Percentiles rank a stretch among this genome's conserved stretches.
Conservation (phyloP, 2,797 vertebrate species). For the Lagocephalus sceleratus region DNA sequence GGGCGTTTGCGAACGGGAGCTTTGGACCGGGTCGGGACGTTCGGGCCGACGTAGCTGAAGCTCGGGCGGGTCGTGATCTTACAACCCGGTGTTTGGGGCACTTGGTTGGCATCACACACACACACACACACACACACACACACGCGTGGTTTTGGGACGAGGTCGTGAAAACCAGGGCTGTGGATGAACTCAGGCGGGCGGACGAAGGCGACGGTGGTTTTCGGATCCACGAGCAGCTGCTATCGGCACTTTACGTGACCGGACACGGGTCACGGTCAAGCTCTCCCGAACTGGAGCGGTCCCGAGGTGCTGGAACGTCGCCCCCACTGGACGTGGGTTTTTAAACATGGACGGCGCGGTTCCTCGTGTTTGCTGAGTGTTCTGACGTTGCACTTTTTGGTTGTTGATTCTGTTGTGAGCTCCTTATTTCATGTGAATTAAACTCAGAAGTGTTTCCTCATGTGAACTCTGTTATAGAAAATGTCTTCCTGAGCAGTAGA, state of each 20-base stretch:
- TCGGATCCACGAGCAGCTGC: constrained; percentile 47
- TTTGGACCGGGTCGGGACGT: constrained; percentile 24
- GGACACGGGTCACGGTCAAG: constrained; percentile 35
- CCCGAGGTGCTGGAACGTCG: constrained; percentile 32
- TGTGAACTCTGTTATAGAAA: constrained; percentile 26
- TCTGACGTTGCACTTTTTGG: constrained; percentile 55
- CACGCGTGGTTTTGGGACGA: too few relatives aligned
- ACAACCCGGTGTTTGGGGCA: constrained; percentile 31
- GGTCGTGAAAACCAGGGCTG: constrained; percentile 1
- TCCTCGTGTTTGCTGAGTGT: constrained; percentile 31
- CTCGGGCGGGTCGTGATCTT: constrained; percentile 26
- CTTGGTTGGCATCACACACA: constrained; percentile 39
- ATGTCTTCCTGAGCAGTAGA: constrained; percentile 43
- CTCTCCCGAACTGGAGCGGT: constrained; percentile 40
- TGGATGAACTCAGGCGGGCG: constrained; percentile 41
- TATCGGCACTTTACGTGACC: constrained; percentile 61
- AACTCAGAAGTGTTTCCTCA: constrained; percentile 16
- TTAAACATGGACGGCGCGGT: constrained; percentile 36
- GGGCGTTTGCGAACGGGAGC: constrained; percentile 23
- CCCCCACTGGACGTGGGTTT: constrained; percentile 11
- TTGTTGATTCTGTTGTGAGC: constrained; percentile 28
- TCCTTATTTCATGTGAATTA: constrained; percentile 31
- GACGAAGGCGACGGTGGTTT: constrained; percentile 14
- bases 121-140: too few relatives aligned
- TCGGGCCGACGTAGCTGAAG: constrained; percentile 7